phyloP scores from a whole-genome alignment of 1,140 invertebrate species.

The Nebria ingens region DNA sequence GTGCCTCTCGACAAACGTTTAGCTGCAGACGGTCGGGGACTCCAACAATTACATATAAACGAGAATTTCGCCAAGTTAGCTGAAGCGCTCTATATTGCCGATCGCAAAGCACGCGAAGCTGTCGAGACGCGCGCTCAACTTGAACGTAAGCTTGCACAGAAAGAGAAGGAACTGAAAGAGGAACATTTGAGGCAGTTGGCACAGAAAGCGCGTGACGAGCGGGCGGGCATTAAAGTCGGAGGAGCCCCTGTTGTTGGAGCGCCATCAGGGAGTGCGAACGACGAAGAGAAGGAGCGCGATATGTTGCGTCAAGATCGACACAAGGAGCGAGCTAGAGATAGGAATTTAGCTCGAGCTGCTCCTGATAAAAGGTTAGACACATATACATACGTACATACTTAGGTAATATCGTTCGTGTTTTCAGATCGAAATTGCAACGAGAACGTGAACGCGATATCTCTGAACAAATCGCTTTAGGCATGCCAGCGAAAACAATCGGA shows the following conservation, averaged over 20 bases:
- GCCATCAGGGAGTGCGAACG: conserved; percentile 30
- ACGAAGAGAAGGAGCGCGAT: conserved; percentile 80
- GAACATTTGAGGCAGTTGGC: conserved; percentile 87
- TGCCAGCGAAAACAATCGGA: conserved; percentile 73
- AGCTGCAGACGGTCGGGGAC: conserved; percentile 92
- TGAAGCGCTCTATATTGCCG: conserved; percentile 95
- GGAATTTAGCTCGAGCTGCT: conserved; percentile 85
- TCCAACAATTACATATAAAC: conserved; percentile 96
- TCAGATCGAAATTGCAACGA: conserved; percentile 71
- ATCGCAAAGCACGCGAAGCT: conserved; percentile 92
- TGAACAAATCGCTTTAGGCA: conserved; percentile 94
- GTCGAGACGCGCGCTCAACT: conserved; percentile 93
- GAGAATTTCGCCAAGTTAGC: conserved; percentile 99
- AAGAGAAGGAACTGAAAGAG: conserved; percentile 98
- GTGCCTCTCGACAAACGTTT: conserved; percentile 97
- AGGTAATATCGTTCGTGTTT: conserved; percentile 16
- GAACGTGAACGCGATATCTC: conserved; percentile 95
- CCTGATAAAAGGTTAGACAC: conserved; percentile 74
- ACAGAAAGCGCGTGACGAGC: conserved; percentile 89
- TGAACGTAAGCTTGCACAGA: conserved; percentile 93
- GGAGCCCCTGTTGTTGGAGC: conserved; percentile 30
- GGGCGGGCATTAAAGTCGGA: conserved; percentile 65
- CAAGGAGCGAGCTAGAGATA: conserved; percentile 82
- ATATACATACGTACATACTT: background rate
- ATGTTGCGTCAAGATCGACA: conserved; percentile 81